Evolutionary conservation across 2,888 invertebrate species (phyloP).

Genomic region (Platycheirus albimanus): DNA sequence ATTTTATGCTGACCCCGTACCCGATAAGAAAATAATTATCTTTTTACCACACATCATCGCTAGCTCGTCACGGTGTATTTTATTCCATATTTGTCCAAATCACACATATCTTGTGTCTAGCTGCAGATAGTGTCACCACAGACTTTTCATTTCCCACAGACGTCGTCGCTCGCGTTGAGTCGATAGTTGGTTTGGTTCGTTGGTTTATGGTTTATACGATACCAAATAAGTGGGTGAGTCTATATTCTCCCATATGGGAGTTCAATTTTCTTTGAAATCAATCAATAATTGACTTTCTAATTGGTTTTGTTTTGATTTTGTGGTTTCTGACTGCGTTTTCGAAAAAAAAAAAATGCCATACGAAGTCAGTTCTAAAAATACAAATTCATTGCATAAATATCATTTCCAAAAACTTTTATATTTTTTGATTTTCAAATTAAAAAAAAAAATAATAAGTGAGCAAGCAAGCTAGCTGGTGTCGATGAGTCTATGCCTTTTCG

Average conservation of each 20-base stretch:
- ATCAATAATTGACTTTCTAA: conserved; percentile 28
- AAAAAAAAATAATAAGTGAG: no score
- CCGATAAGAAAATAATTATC: conserved; percentile 50
- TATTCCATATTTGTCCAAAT: conserved; percentile 1
- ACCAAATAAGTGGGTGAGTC: not conserved
- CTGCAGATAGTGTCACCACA: conserved; percentile 31
- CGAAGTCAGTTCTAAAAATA: conserved; percentile 42
- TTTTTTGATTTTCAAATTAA: not conserved
- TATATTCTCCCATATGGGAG: no score
- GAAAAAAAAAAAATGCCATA: no score
- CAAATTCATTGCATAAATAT: not conserved
- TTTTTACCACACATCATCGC: no score
- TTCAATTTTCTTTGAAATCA: conserved; percentile 44
- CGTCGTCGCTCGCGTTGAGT: no score
- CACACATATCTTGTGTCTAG: conserved; percentile 7
- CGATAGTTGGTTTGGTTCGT: no score
- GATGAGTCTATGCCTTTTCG: not conserved
- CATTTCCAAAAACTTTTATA: conserved; percentile 15
- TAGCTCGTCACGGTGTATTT: not conserved
- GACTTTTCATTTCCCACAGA: not conserved
- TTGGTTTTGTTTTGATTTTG: not conserved
- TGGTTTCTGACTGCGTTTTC: no score
- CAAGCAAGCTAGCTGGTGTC: not conserved
- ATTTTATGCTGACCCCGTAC: conserved; percentile 5
- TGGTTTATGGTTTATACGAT: no score